phyloP scores from a whole-genome alignment of 2,888 invertebrate species.

The Smittia sp. region DNA sequence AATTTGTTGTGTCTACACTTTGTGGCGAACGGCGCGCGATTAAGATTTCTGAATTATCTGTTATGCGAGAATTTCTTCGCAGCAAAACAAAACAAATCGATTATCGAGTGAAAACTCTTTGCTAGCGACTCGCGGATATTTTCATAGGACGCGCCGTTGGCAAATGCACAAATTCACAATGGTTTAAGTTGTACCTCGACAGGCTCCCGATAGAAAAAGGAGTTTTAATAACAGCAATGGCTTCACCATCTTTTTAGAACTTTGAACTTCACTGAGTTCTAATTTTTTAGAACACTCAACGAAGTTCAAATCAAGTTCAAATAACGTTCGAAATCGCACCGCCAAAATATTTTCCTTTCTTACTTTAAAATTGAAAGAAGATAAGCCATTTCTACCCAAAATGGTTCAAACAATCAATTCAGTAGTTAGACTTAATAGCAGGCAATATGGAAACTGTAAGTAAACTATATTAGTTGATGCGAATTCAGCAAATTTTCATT shows the following conservation, averaged over 20 bases:
- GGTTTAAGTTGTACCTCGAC: not conserved
- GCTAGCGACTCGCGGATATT: too few species aligned
- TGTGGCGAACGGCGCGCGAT: not conserved
- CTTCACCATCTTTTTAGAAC: not conserved
- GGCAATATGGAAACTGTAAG: slow-evolving; percentile 42
- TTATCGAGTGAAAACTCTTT: too few species aligned
- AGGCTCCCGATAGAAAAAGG: not conserved
- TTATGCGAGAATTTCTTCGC: slow-evolving; percentile 1
- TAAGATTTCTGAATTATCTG: slow-evolving; percentile 43
- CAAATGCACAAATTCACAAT: not conserved
- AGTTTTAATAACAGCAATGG: not conserved
- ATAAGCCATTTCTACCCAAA: too few species aligned
- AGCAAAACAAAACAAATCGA: slow-evolving; percentile 6
- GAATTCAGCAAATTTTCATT: not conserved
- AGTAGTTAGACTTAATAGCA: slow-evolving; percentile 43
- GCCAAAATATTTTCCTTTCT: too few species aligned
- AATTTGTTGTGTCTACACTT: not conserved
- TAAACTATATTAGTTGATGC: slow-evolving; percentile 26
- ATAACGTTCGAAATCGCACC: too few species aligned
- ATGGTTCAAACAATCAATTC: slow-evolving; percentile 43
- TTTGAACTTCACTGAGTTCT: not conserved
- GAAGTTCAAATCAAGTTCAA: too few species aligned
- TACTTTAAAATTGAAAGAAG: too few species aligned
- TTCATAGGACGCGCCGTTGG: not conserved
- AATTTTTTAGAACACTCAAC: too few species aligned